A percentile compares a stretch with the other conserved stretches of the same genome.
Conservation (phyloP, 2,888 invertebrate genomes). For the Napeogenes sylphis region DNA sequence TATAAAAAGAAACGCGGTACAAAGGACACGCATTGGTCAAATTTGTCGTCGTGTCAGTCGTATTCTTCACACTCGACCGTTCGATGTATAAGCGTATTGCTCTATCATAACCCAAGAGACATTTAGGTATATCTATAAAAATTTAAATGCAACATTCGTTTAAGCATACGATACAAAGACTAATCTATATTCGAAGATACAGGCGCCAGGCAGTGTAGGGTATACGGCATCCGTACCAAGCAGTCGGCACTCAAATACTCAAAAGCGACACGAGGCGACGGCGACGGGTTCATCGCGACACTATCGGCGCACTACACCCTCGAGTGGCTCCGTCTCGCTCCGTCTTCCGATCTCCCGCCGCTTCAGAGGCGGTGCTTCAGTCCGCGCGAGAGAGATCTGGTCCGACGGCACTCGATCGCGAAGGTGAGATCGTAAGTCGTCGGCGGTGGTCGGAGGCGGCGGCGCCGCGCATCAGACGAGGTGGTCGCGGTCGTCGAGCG, state of each 20-base stretch:
- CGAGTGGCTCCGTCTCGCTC: too few species aligned
- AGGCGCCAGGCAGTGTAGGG: constrained; percentile 32
- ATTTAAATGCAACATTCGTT: constrained; percentile 31
- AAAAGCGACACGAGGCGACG: constrained; percentile 21
- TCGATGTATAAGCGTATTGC: constrained; percentile 30
- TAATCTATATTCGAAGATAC: constrained; percentile 21
- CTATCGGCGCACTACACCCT: constrained; percentile 1
- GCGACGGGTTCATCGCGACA: constrained; percentile 14
- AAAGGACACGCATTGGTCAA: constrained; percentile 27
- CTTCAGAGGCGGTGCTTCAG: too few species aligned
- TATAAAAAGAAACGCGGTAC: constrained; percentile 25
- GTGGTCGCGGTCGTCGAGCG: constrained; percentile 70
- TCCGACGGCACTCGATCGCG: too few species aligned
- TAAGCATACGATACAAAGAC: constrained; percentile 25
- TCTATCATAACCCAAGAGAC: constrained; percentile 14
- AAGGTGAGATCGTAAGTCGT: too few species aligned
- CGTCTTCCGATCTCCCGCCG: too few species aligned
- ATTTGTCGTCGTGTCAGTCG: constrained; percentile 21
- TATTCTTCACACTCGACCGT: constrained; percentile 17
- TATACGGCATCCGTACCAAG: constrained; percentile 20
- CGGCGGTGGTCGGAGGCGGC: constrained; percentile 3
- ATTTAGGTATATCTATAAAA: constrained; percentile 20
- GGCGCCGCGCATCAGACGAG: constrained; percentile 51
- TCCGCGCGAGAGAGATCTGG: too few species aligned
- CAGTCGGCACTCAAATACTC: constrained; percentile 22